Conservation (phyloP, 2,888 invertebrate species). For the Pseudococcus jackbeardsleyi region DNA sequence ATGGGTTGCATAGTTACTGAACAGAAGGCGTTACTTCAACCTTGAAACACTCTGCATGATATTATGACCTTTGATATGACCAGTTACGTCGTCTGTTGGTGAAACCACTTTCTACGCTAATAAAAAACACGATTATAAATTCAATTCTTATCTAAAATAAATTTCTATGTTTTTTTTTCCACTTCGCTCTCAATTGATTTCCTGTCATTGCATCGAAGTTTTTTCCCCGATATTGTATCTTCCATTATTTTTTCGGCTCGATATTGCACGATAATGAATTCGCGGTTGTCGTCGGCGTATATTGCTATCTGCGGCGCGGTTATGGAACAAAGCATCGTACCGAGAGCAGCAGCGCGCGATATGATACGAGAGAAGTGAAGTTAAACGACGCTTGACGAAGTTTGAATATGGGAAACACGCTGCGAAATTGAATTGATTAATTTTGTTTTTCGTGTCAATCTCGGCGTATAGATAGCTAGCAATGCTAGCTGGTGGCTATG, state of each 20-base stretch:
- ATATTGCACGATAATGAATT: neutral
- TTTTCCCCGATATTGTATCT: neutral
- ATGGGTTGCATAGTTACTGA: too few species aligned
- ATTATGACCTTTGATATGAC: too few species aligned
- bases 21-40: too few species aligned
- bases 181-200: too few species aligned
- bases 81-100: too few species aligned
- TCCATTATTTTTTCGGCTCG: neutral
- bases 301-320: neutral
- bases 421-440: slow-evolving; percentile 29
- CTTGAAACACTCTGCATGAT: too few species aligned
- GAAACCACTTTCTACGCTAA: too few species aligned
- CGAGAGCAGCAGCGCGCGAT: neutral
- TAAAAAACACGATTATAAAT: too few species aligned
- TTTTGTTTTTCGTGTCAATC: slow-evolving; percentile 24
- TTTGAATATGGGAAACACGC: slow-evolving; percentile 13
- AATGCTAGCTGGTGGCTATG: too few species aligned
- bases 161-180: too few species aligned
- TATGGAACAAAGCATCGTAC: neutral
- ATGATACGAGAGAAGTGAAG: slow-evolving; percentile 5
- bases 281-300: neutral
- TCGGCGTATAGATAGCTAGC: neutral
- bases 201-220: neutral
- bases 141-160: too few species aligned
- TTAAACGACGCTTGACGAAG: slow-evolving; percentile 33